A percentile compares a stretch with the other conserved stretches of the same genome.
Conservation (phyloP, 2,888 invertebrate genomes). For the Cosmorhoe ocellata region DNA sequence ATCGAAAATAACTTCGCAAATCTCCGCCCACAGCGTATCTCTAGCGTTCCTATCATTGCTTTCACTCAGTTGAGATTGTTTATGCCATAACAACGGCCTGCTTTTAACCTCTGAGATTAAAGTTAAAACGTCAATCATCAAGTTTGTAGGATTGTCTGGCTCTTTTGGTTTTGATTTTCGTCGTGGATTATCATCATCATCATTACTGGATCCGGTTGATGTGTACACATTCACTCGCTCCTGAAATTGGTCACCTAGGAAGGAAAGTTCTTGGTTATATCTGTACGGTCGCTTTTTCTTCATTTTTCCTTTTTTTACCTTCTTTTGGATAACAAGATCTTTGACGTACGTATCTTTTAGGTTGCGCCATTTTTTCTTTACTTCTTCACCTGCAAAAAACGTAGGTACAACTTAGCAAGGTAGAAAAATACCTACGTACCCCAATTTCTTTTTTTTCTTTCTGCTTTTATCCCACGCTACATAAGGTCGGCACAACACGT, state of each 20-base stretch:
- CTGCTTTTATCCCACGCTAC: too few species aligned
- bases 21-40: conserved; percentile 8
- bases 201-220: not conserved
- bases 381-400: conserved; percentile 15
- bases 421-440: too few species aligned
- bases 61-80: conserved; percentile 8
- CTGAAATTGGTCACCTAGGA: conserved; percentile 9
- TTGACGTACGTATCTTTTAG: conserved; percentile 19
- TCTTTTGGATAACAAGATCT: conserved; percentile 16
- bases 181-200: conserved; percentile 1
- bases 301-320: conserved; percentile 12
- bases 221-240: too few species aligned
- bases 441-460: too few species aligned
- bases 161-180: too few species aligned
- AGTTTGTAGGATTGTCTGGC: not conserved
- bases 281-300: conserved; percentile 14
- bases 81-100: conserved; percentile 17
- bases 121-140: not conserved
- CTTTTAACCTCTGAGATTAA: conserved; percentile 15
- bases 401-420: not conserved
- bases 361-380: conserved; percentile 27
- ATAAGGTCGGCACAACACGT: too few species aligned
- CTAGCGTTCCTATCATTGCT: not conserved
- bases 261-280: conserved; percentile 3
- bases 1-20: conserved; percentile 8